These are phyloP conservation scores for Scyliorhinus canicula DNA, from an alignment of 2,797 vertebrate species.

Conservation along the genomic window DNA sequence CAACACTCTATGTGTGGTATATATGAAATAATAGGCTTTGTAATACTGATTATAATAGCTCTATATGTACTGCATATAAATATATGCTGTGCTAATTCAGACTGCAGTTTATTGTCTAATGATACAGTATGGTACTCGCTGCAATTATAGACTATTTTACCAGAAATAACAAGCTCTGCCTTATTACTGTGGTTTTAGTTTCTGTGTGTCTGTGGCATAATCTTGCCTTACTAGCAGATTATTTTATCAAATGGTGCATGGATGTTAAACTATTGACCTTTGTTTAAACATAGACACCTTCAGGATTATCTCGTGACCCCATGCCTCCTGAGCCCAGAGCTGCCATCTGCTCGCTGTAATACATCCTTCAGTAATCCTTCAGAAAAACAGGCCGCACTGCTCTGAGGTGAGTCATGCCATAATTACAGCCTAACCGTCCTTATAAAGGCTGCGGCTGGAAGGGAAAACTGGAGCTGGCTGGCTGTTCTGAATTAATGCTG, in stretches of 20 bases:
- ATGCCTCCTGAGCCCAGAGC: background rate
- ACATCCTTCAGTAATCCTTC: constrained; percentile 31
- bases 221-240: background rate
- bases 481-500: constrained; percentile 13
- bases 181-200: background rate
- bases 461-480: background rate
- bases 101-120: background rate
- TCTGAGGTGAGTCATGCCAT: constrained; percentile 7
- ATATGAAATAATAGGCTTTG: background rate
- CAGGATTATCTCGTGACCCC: constrained; percentile 29
- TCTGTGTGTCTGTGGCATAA: background rate
- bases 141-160: background rate
- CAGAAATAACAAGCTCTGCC: background rate
- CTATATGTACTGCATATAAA: background rate
- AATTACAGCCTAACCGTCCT: background rate
- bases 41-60: background rate
- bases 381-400: background rate
- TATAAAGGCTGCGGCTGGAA: background rate
- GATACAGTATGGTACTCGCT: background rate
- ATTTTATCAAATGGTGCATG: constrained; percentile 32
- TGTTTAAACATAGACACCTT: constrained; percentile 9
- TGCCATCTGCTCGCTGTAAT: constrained; percentile 16
- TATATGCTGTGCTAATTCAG: background rate
- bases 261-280: constrained; percentile 32
- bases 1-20: background rate